Evolutionary conservation across 92 coral and sea anemone genomes (phyloP).

Genomic region (Muricea muricata): DNA sequence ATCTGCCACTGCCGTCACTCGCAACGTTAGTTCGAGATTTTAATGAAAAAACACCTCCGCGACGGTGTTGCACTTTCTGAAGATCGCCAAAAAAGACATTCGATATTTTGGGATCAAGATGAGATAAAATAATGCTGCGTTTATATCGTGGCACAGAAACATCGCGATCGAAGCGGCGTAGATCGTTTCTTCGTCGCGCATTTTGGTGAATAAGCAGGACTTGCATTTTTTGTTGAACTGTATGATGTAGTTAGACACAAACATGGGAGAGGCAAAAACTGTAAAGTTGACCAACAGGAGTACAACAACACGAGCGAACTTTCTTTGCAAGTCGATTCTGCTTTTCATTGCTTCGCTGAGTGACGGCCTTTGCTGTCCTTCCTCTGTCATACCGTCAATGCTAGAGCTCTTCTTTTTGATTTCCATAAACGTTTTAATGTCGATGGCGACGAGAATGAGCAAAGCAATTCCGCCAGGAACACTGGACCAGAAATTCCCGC

Average conservation of each 20-base stretch:
- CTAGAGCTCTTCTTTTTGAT: not conserved
- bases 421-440: not conserved
- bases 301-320: not conserved
- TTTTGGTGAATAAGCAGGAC: not conserved
- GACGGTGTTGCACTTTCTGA: not conserved
- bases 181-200: not conserved
- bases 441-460: not conserved
- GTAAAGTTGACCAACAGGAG: not conserved
- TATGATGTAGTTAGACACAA: not conserved
- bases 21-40: too few species aligned
- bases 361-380: not conserved
- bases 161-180: not conserved
- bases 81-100: not conserved
- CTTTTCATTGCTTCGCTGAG: not conserved
- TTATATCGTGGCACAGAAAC: not conserved
- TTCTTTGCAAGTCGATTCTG: not conserved
- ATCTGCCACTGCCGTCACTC: too few species aligned
- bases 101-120: slow-evolving; percentile 5
- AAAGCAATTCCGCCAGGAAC: not conserved
- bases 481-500: not conserved
- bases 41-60: not conserved
- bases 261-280: not conserved
- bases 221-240: not conserved
- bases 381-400: not conserved
- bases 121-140: not conserved